Evolutionary conservation across 2,797 vertebrate species (phyloP).

Genomic region (Gymnocypris eckloni): DNA sequence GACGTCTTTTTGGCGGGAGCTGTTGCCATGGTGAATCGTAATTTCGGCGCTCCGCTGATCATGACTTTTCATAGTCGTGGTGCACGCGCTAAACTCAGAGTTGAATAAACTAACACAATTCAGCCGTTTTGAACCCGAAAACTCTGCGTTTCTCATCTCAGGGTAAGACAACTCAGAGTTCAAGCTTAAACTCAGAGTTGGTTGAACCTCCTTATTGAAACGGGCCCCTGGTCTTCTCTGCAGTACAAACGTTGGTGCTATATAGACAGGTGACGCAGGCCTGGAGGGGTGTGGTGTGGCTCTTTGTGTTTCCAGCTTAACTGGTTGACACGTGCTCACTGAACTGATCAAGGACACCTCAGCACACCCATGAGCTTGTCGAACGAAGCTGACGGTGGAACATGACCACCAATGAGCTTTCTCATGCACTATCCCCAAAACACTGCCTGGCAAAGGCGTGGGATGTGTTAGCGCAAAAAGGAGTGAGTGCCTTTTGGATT

Average conservation of each 20-base stretch:
- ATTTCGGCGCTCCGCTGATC: no score
- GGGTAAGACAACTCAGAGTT: no score
- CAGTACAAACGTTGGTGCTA: constrained; percentile 1
- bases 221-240: constrained; percentile 1
- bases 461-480: constrained; percentile 91
- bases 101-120: no score
- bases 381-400: constrained; percentile 84
- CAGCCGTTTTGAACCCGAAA: no score
- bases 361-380: constrained; percentile 95
- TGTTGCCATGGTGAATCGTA: no score
- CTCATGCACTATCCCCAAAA: constrained; percentile 79
- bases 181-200: no score
- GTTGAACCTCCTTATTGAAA: no score
- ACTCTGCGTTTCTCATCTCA: no score
- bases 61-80: no score
- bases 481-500: constrained; percentile 94
- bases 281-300: constrained; percentile 37
- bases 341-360: constrained; percentile 92
- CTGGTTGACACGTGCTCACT: constrained; percentile 88
- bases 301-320: constrained; percentile 76
- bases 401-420: constrained; percentile 97
- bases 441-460: constrained; percentile 94
- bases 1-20: no score
- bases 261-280: constrained; percentile 23
- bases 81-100: no score